A percentile compares a stretch with the other conserved stretches of the same genome.
phyloP scores from a whole-genome alignment of 2,888 invertebrate species.

The Caenorhabditis imperialis region DNA sequence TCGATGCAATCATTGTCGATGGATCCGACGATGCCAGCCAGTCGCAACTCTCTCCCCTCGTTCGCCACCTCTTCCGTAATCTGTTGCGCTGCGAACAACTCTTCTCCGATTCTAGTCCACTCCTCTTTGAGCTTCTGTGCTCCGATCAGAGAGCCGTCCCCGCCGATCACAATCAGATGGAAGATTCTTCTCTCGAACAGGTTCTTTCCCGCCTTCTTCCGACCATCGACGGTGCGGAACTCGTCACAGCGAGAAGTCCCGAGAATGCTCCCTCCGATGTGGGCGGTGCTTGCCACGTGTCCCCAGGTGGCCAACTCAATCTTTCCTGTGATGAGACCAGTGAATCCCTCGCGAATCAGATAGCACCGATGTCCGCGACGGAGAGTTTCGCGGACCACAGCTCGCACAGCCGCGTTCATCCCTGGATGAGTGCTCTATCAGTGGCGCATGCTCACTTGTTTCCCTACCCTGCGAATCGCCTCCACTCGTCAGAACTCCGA shows the following conservation, averaged over 20 bases:
- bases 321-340: constrained; percentile 79
- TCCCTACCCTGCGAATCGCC: constrained; percentile 58
- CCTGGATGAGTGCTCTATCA: constrained; percentile 82
- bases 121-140: constrained; percentile 81
- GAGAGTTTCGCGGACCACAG: constrained; percentile 96
- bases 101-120: constrained; percentile 47
- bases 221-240: constrained; percentile 89
- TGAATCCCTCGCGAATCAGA: constrained; percentile 88
- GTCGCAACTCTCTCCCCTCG: constrained; percentile 41
- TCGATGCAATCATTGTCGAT: constrained; percentile 90
- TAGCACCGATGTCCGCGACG: constrained; percentile 94
- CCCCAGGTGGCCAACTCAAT: constrained; percentile 96
- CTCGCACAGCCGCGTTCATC: constrained; percentile 97
- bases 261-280: constrained; percentile 97
- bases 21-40: constrained; percentile 60
- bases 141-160: constrained; percentile 96
- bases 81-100: constrained; percentile 42
- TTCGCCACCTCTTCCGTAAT: constrained; percentile 45
- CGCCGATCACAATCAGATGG: constrained; percentile 96
- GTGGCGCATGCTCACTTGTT: neutral
- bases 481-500: constrained; percentile 61
- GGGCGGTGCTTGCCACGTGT: constrained; percentile 95
- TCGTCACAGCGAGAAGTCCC: constrained; percentile 95
- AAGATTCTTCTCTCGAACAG: constrained; percentile 89
- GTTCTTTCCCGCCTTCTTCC: constrained; percentile 88